Base-by-base conservation (phyloP, 2,888 invertebrate species). In the Perithous albicinctus region DNA sequence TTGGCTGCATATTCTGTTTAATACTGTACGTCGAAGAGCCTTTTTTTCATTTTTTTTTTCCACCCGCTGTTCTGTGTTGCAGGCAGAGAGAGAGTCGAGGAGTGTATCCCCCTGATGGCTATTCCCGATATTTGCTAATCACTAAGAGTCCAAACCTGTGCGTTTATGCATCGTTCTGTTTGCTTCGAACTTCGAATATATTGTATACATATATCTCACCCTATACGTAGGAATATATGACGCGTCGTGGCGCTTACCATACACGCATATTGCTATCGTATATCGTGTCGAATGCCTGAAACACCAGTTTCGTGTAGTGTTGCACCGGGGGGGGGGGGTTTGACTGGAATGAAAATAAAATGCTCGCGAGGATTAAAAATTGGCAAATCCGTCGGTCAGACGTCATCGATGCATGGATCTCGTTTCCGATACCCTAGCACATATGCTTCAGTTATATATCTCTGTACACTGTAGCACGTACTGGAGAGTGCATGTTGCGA, bases 331-430 rank as follows among this genome's bases (percentile, higher is more conserved):
- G 20, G 41, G 54, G 51, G 18, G n/a, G n/a, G n/a, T n/a, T n/a
- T n/a, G 84, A 59, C 38, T 18, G 38, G 61, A 78, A 79, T 78
- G 67, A 84, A 84, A 85, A 86, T 84, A 82, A 85, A 86, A 86
- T 84, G 82, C 76, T 83, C 82, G 84, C 46, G 87, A 89, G 90
- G 92, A 91, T 92, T 92, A 92, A 92, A 90, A 92, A 90, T 92
- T 90, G 91, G 88, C 88, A 91, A 92, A 92, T 91, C 92, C 91
- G 90, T 87, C 89, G 90, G 91, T 91, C 92, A 90, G 90, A 91
- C 91, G 88, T 91, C 89, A 91, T 91, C 90, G 89, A 86, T 87
- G 88, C 84, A 85, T 82, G 85, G 89, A 89, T 90, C 90, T 89
- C 89, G 79, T 85, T 84, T 73, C 77, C 85, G 66, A 84, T 84